Conservation (phyloP, 2,113 vertebrate genomes). For the Amblyornis subalaris region DNA sequence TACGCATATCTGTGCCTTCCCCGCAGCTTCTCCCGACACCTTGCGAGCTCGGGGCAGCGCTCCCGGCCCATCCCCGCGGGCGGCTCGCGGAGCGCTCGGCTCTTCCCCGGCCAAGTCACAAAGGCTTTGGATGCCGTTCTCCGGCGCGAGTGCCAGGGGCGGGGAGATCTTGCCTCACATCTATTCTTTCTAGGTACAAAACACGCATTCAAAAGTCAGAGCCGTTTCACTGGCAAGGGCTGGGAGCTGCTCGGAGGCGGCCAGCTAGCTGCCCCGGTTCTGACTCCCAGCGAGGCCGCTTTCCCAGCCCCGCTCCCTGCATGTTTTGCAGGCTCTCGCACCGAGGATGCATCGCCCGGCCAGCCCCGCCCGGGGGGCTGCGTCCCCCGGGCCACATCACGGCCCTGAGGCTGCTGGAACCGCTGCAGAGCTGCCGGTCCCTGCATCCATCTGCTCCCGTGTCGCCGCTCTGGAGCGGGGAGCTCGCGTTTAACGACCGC, state of each 20-base stretch:
- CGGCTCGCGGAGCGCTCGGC: not conserved
- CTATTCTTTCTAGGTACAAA: constrained; percentile 59
- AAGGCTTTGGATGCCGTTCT: constrained; percentile 15
- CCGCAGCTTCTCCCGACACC: not conserved
- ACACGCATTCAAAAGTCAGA: constrained; percentile 14
- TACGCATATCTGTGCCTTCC: not conserved
- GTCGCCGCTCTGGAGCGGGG: not conserved
- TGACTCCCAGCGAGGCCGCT: not conserved
- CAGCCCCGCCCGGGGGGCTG: not conserved
- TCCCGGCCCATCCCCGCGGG: not conserved
- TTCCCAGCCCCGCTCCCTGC: not conserved
- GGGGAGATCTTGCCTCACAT: constrained; percentile 9
- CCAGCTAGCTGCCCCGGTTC: constrained; percentile 30
- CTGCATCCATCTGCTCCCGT: not conserved
- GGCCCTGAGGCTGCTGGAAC: not conserved
- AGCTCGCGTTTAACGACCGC: not conserved
- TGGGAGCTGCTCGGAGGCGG: not conserved
- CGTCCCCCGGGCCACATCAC: accelerated
- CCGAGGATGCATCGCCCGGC: not conserved
- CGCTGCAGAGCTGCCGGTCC: not conserved
- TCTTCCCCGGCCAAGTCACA: not conserved
- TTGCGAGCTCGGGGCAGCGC: not conserved
- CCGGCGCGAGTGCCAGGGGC: not conserved
- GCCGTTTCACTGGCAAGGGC: not conserved
- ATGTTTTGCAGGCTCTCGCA: not conserved